A percentile compares a stretch with the other conserved stretches of the same genome.
Evolutionary conservation across 2,797 vertebrate genomes (phyloP).

Genomic region (Acanthurus leucopareius): DNA sequence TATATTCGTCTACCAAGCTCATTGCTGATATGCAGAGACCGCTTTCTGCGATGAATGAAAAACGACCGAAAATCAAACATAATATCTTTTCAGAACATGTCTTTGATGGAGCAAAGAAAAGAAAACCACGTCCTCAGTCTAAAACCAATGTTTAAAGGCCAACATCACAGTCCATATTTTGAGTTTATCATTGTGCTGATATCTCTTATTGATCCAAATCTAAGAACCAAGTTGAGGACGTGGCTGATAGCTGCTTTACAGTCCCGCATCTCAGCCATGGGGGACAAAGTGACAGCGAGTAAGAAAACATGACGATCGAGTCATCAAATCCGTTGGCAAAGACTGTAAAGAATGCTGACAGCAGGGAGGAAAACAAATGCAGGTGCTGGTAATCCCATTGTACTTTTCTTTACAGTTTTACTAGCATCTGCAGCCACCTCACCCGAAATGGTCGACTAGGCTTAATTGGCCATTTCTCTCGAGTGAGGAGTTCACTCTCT

Average conservation of each 20-base stretch:
- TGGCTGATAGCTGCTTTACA: slow-evolving; percentile 24
- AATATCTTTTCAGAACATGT: neutral
- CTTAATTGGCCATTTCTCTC: slow-evolving; percentile 76
- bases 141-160: slow-evolving; percentile 9
- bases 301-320: slow-evolving; percentile 45
- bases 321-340: slow-evolving; percentile 39
- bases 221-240: slow-evolving; percentile 35
- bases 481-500: slow-evolving; percentile 64
- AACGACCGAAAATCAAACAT: slow-evolving; percentile 38
- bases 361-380: slow-evolving; percentile 45
- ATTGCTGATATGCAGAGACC: slow-evolving; percentile 30
- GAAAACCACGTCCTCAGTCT: slow-evolving; percentile 1
- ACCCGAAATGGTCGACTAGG: slow-evolving; percentile 63
- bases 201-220: slow-evolving; percentile 64
- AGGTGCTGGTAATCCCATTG: slow-evolving; percentile 53
- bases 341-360: slow-evolving; percentile 46
- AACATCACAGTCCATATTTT: slow-evolving; percentile 46
- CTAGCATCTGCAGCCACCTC: slow-evolving; percentile 69
- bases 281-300: slow-evolving; percentile 2
- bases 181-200: slow-evolving; percentile 34
- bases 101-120: slow-evolving; percentile 24
- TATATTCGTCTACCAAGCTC: slow-evolving; percentile 44
- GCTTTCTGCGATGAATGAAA: slow-evolving; percentile 34
- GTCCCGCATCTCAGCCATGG: neutral
- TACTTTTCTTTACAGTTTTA: slow-evolving; percentile 62